Conservation (phyloP, 2,888 invertebrate species). For the Mayetiola destructor region DNA sequence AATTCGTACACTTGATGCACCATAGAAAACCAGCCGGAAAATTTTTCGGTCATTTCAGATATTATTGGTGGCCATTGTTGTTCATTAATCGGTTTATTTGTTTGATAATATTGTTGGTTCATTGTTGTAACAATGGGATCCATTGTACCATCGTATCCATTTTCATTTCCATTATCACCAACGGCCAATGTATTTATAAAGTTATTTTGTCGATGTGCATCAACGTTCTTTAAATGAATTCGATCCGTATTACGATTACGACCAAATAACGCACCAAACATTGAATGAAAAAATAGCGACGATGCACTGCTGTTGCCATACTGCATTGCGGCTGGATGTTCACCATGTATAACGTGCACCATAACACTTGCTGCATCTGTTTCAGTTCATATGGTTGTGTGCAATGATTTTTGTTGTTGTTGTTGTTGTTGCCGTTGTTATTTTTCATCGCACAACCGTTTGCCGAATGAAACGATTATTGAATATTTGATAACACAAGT, state of each 20-base stretch:
- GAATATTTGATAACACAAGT: too few species aligned
- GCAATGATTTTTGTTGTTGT: background rate
- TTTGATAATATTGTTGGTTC: background rate
- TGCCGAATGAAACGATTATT: too few species aligned
- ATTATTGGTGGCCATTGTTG: background rate
- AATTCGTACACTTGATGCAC: slow-evolving; percentile 11
- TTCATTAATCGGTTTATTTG: background rate
- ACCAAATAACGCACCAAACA: slow-evolving; percentile 5
- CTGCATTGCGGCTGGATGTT: slow-evolving; percentile 36
- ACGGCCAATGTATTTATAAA: background rate
- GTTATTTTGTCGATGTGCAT: too few species aligned
- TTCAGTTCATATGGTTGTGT: background rate
- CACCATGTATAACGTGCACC: slow-evolving; percentile 37
- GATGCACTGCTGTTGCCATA: slow-evolving; percentile 27
- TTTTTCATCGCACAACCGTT: too few species aligned
- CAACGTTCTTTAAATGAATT: background rate
- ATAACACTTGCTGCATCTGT: slow-evolving; percentile 35
- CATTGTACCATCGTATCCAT: background rate
- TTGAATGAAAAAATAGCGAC: slow-evolving; percentile 12
- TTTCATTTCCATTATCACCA: background rate
- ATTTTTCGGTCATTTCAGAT: too few species aligned
- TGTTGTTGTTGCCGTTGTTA: background rate
- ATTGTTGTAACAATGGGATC: background rate
- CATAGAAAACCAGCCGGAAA: too few species aligned
- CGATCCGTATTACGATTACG: slow-evolving; percentile 2